Evolutionary conservation across 2,888 invertebrate genomes (phyloP).

Genomic region (Microctonus brassicae): DNA sequence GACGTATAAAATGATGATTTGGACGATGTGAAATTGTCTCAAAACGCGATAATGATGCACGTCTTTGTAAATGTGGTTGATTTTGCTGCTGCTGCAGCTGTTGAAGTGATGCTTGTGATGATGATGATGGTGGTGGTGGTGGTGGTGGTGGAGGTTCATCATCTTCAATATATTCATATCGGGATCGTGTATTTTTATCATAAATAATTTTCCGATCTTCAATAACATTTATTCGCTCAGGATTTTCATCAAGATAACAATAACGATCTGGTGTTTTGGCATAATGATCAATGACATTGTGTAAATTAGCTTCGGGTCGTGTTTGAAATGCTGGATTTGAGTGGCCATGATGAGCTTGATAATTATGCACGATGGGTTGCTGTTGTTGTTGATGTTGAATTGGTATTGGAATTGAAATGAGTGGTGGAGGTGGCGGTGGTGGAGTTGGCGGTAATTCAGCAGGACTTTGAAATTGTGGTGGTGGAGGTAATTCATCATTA

Average conservation of each 20-base stretch:
- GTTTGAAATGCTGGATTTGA: conserved; percentile 60
- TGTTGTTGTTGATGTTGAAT: conserved; percentile 42
- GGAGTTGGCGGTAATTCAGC: conserved; percentile 53
- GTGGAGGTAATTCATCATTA: conserved; percentile 68
- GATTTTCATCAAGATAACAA: conserved; percentile 55
- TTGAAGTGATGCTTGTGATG: too few species aligned
- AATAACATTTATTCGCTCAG: background rate
- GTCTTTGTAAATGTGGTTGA: conserved; percentile 36
- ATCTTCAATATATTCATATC: conserved; percentile 64
- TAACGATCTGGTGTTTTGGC: conserved; percentile 50
- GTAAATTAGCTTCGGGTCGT: conserved; percentile 42
- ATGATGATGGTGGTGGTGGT: background rate
- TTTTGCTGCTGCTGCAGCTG: conserved; percentile 42
- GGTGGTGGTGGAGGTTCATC: conserved; percentile 33
- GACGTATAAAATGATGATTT: conserved; percentile 27
- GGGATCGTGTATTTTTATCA: conserved; percentile 43
- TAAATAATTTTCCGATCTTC: conserved; percentile 34
- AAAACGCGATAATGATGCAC: conserved; percentile 32
- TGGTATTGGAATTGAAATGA: conserved; percentile 49
- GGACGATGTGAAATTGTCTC: conserved; percentile 33
- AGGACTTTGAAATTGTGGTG: conserved; percentile 58
- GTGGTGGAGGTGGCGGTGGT: conserved; percentile 59
- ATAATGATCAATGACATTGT: conserved; percentile 29
- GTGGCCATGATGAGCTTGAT: conserved; percentile 49
- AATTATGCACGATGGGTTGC: too few species aligned